Conservation (phyloP, 2,113 vertebrate species). For the Cyanoderma ruficeps region DNA sequence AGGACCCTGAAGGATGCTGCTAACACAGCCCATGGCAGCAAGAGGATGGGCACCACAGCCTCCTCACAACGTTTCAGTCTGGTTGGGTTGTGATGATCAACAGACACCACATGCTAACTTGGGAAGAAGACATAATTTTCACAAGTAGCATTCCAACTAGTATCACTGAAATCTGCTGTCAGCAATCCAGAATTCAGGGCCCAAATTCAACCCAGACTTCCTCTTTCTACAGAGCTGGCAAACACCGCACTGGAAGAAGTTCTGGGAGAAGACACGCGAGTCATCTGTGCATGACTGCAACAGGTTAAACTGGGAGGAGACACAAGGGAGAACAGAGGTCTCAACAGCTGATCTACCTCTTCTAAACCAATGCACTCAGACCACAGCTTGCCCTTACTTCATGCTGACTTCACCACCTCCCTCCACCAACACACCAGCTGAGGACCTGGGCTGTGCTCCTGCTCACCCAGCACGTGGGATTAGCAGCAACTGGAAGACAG, state of each 20-base stretch:
- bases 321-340: background rate
- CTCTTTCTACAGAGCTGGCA: background rate
- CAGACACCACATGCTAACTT: background rate
- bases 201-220: background rate
- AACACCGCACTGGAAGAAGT: background rate
- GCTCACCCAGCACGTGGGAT: background rate
- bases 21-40: background rate
- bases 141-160: background rate
- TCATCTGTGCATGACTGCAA: background rate
- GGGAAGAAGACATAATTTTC: background rate
- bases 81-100: background rate
- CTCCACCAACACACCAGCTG: background rate
- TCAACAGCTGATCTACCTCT: background rate
- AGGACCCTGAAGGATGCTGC: background rate
- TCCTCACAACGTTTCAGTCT: background rate
- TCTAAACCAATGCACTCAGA: background rate
- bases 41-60: background rate
- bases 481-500: slow-evolving; percentile 52
- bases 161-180: background rate
- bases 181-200: background rate
- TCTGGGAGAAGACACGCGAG: background rate
- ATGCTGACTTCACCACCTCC: slow-evolving; percentile 22
- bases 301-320: background rate
- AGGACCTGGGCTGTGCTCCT: slow-evolving; percentile 2
- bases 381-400: background rate